Evolutionary conservation across 2,888 invertebrate species (phyloP).

Genomic region (Dasysyrphus albostriatus): DNA sequence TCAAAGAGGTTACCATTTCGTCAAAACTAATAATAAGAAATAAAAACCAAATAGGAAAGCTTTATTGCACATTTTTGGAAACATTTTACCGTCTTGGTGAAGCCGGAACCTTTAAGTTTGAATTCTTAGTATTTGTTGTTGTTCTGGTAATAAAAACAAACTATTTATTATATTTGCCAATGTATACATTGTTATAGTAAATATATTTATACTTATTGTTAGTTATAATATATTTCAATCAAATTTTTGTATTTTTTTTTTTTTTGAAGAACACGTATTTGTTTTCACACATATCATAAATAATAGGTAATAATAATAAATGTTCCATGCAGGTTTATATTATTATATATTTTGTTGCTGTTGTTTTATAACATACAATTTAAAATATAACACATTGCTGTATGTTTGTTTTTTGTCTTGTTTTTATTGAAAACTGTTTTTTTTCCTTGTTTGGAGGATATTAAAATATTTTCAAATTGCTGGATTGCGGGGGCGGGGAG

Average conservation of each 20-base stretch:
- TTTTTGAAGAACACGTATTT: slow-evolving; percentile 66
- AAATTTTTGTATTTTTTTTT: slow-evolving; percentile 16
- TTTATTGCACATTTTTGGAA: slow-evolving; percentile 1
- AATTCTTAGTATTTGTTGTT: background rate
- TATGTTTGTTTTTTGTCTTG: background rate
- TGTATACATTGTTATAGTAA: slow-evolving; percentile 70
- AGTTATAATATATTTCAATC: slow-evolving; percentile 50
- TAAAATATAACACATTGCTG: slow-evolving; percentile 28
- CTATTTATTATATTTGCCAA: slow-evolving; percentile 55
- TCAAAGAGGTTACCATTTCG: background rate
- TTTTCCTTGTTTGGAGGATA: background rate
- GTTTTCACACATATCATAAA: slow-evolving; percentile 49
- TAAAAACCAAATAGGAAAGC: background rate
- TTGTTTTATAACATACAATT: slow-evolving; percentile 41
- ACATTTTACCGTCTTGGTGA: background rate
- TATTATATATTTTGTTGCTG: slow-evolving; percentile 14
- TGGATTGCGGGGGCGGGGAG: slow-evolving; percentile 17
- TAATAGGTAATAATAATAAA: slow-evolving; percentile 37
- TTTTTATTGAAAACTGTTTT: slow-evolving; percentile 44
- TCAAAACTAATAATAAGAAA: background rate
- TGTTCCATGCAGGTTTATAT: slow-evolving; percentile 37
- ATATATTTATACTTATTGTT: slow-evolving; percentile 70
- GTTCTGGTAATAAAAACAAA: slow-evolving; percentile 7
- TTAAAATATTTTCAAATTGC: slow-evolving; percentile 7
- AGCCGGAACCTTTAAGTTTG: background rate